phyloP scores from a whole-genome alignment of 2,797 vertebrate genomes.

The Manis pentadactyla region DNA sequence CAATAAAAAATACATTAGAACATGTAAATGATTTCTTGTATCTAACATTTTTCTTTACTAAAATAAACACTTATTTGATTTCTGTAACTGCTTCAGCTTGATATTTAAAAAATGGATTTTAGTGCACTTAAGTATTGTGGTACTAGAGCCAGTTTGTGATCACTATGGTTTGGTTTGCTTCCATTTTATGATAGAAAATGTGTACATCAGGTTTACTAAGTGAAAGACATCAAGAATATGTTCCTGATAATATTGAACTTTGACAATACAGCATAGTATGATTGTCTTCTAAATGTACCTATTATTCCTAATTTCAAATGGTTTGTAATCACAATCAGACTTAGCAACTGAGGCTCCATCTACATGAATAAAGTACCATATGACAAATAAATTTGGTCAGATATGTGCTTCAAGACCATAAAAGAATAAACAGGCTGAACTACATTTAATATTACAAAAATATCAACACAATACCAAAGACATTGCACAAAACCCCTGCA shows the following conservation, averaged over 20 bases:
- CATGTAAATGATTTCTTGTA: constrained; percentile 40
- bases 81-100: constrained; percentile 38
- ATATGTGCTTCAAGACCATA: not conserved
- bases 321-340: not conserved
- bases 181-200: constrained; percentile 45
- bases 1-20: constrained; percentile 66
- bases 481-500: not conserved
- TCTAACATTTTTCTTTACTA: constrained; percentile 51
- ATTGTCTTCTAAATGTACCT: not conserved
- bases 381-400: constrained; percentile 29
- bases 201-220: constrained; percentile 24
- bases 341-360: not conserved
- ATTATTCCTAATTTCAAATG: constrained; percentile 17
- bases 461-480: not conserved
- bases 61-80: constrained; percentile 55
- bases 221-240: not conserved
- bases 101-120: constrained; percentile 55
- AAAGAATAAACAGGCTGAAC: constrained; percentile 5
- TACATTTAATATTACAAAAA: constrained; percentile 9
- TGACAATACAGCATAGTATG: not conserved
- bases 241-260: not conserved
- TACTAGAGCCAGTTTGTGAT: constrained; percentile 60
- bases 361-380: not conserved
- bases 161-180: constrained; percentile 48
- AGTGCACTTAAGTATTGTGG: constrained; percentile 19